A percentile compares a stretch with the other conserved stretches of the same genome.
phyloP scores from a whole-genome alignment of 2,113 vertebrate species.

The Capreolus pygargus region DNA sequence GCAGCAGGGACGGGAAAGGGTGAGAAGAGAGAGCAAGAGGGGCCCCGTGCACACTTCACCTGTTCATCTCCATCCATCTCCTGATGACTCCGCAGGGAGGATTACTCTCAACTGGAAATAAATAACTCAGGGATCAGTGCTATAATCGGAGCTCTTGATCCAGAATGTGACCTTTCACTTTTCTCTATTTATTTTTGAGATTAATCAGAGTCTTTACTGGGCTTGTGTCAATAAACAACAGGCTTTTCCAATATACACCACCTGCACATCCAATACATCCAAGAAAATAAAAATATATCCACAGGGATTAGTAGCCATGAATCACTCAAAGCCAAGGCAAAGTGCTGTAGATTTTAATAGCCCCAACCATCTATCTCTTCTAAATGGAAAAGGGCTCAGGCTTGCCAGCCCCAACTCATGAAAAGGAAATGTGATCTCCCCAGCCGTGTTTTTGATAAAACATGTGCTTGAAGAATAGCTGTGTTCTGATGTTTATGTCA shows the following conservation, averaged over 20 bases:
- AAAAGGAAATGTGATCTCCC: neutral
- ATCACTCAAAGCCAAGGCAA: slow-evolving; percentile 50
- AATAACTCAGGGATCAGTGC: slow-evolving; percentile 57
- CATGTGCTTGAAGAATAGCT: neutral
- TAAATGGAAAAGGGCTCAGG: neutral
- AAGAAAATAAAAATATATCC: slow-evolving; percentile 67
- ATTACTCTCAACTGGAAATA: slow-evolving; percentile 65
- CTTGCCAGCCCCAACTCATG: neutral
- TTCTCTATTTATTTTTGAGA: slow-evolving; percentile 68
- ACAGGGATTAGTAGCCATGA: slow-evolving; percentile 45
- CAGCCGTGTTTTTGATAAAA: neutral
- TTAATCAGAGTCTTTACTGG: slow-evolving; percentile 54
- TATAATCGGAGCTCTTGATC: slow-evolving; percentile 51
- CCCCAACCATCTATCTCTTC: neutral
- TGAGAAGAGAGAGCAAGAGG: neutral
- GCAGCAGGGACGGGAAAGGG: neutral
- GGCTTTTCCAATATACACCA: slow-evolving; percentile 25
- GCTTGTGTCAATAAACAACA: slow-evolving; percentile 49
- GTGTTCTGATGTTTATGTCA: slow-evolving; percentile 2
- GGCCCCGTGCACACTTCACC: neutral
- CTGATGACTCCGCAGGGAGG: neutral
- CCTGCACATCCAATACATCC: slow-evolving; percentile 59
- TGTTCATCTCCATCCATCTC: slow-evolving; percentile 57
- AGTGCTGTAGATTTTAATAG: slow-evolving; percentile 38
- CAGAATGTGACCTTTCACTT: slow-evolving; percentile 64